phyloP scores from a whole-genome alignment of 2,888 invertebrate species.

The Hypselothyrea guttata region DNA sequence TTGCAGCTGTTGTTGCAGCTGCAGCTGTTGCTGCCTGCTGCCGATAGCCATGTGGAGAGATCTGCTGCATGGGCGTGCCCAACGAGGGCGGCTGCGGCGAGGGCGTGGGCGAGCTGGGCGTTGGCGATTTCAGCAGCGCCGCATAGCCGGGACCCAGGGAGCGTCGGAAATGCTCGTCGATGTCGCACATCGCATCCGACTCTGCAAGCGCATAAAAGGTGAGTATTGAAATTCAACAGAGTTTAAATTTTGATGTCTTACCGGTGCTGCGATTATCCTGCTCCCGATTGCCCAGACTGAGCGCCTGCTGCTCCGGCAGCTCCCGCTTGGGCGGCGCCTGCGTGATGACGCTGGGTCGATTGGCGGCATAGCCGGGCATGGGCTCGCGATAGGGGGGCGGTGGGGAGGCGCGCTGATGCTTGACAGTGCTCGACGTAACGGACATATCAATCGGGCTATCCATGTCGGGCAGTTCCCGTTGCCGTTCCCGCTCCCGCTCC shows the following conservation, averaged over 20 bases:
- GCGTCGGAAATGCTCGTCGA: slow-evolving; percentile 97
- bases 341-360: slow-evolving; percentile 86
- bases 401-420: slow-evolving; percentile 78
- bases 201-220: slow-evolving; percentile 82
- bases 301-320: slow-evolving; percentile 56
- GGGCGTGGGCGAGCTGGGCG: slow-evolving; percentile 71
- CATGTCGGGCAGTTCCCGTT: slow-evolving; percentile 48
- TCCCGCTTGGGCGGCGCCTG: slow-evolving; percentile 83
- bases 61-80: slow-evolving; percentile 55
- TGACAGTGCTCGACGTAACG: slow-evolving; percentile 78
- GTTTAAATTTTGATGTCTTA: too few relatives aligned
- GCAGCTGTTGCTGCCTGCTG: slow-evolving; percentile 16
- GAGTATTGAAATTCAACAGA: too few relatives aligned
- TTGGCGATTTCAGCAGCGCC: slow-evolving; percentile 84
- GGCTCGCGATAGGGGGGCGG: slow-evolving; percentile 82
- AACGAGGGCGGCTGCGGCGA: slow-evolving; percentile 62
- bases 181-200: slow-evolving; percentile 91
- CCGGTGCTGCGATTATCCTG: slow-evolving; percentile 79
- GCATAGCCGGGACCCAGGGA: slow-evolving; percentile 93
- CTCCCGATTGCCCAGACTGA: slow-evolving; percentile 60
- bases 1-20: background rate
- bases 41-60: slow-evolving; percentile 61
- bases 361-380: slow-evolving; percentile 79
- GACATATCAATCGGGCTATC: slow-evolving; percentile 82
- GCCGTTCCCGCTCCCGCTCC: slow-evolving; percentile 32